These are phyloP conservation scores for Nothoprocta pentlandii DNA, from an alignment of 2,113 vertebrate species.

Conservation along the genomic window DNA sequence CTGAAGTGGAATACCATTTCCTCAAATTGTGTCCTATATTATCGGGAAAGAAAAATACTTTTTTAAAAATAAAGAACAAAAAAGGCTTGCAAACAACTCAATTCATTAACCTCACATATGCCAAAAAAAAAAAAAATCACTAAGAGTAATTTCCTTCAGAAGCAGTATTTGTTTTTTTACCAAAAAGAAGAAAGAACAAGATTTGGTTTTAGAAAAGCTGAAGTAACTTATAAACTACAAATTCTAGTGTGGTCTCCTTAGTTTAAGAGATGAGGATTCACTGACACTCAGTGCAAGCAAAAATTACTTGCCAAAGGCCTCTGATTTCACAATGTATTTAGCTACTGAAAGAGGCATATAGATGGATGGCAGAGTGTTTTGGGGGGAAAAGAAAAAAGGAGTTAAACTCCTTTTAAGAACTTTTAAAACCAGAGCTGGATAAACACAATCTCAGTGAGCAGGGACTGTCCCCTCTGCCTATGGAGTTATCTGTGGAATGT, in stretches of 20 bases:
- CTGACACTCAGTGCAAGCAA: not conserved
- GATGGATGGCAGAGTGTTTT: not conserved
- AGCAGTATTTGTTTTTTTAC: not conserved
- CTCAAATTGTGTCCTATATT: slow-evolving; percentile 88
- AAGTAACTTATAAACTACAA: not conserved
- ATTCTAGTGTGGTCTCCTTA: not conserved
- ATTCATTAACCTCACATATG: not conserved
- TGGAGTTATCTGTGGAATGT: not conserved
- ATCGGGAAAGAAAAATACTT: slow-evolving; percentile 57
- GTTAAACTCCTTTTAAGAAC: not conserved
- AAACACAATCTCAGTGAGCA: not conserved
- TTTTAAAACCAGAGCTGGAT: not conserved
- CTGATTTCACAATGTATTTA: not conserved
- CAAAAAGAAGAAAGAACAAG: not conserved
- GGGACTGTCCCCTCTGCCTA: not conserved
- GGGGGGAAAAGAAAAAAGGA: not conserved
- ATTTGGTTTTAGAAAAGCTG: not conserved
- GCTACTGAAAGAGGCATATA: not conserved
- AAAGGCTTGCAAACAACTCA: not conserved
- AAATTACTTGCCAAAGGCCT: not conserved
- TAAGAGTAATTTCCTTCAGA: not conserved
- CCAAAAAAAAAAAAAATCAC: not conserved
- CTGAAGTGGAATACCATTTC: slow-evolving; percentile 87
- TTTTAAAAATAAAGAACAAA: slow-evolving; percentile 1
- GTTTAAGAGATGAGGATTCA: not conserved